These are phyloP conservation scores for Bucorvus abyssinicus DNA, from an alignment of 2,797 vertebrate species.

Conservation along the genomic window DNA sequence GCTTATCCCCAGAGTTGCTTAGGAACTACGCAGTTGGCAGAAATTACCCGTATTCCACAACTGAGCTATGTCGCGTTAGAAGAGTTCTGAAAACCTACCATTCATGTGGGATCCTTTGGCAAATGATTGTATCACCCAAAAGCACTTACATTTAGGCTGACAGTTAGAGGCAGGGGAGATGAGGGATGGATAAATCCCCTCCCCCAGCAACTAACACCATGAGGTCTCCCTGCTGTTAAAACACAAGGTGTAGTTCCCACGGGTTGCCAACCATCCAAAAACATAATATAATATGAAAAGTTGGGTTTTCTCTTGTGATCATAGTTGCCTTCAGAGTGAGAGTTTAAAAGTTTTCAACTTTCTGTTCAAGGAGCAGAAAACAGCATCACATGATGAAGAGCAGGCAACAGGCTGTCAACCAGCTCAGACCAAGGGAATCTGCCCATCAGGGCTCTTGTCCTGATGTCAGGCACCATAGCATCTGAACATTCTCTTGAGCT, in stretches of 20 bases:
- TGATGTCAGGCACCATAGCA: neutral
- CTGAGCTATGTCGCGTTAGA: accelerated
- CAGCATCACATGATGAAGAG: neutral
- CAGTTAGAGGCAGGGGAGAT: neutral
- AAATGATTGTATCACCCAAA: neutral
- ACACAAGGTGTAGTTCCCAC: neutral
- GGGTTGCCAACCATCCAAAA: neutral
- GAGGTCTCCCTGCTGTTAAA: neutral
- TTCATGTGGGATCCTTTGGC: neutral
- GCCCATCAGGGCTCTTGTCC: neutral
- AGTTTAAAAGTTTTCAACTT: neutral
- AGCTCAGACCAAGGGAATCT: neutral
- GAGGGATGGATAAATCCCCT: neutral
- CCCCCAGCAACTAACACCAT: neutral
- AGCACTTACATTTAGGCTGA: neutral
- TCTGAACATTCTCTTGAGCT: neutral
- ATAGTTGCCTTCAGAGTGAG: neutral
- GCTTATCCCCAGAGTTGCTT: neutral
- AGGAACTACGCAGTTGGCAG: neutral
- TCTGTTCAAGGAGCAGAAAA: neutral
- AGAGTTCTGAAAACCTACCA: neutral
- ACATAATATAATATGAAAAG: neutral
- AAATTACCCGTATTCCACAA: neutral
- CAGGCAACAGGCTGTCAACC: neutral
- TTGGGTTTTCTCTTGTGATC: neutral